These are phyloP conservation scores for Notechis scutatus DNA, from an alignment of 2,113 vertebrate species.

Conservation along the genomic window DNA sequence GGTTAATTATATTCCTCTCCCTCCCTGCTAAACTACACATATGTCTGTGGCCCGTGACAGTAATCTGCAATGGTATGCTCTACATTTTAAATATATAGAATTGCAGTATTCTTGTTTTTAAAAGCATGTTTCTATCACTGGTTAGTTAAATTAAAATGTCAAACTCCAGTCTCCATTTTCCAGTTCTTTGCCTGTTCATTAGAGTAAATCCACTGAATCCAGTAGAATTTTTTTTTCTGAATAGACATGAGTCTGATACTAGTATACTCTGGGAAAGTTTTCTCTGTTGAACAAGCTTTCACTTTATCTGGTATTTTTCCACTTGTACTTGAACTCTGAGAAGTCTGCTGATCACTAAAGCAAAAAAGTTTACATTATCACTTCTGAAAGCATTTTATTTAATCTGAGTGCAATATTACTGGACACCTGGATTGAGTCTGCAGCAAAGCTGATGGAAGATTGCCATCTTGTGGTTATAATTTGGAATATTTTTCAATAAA, in stretches of 20 bases:
- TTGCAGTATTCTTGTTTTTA: constrained; percentile 41
- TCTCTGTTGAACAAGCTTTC: constrained; percentile 24
- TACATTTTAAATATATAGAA: constrained; percentile 29
- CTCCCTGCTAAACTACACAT: not conserved
- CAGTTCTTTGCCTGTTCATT: not conserved
- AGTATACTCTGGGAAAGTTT: not conserved
- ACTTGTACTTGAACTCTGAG: constrained; percentile 43
- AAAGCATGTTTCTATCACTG: constrained; percentile 38
- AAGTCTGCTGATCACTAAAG: constrained; percentile 58
- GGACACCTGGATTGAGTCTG: not conserved
- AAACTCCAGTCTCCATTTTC: not conserved
- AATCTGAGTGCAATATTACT: constrained; percentile 36
- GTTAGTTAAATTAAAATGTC: not conserved
- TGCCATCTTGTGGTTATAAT: constrained; percentile 49
- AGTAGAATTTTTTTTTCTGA: not conserved
- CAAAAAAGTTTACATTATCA: constrained; percentile 56
- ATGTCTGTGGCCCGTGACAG: not conserved
- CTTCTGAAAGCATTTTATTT: constrained; percentile 61
- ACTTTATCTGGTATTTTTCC: constrained; percentile 58
- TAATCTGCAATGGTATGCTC: constrained; percentile 21
- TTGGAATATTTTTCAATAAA: not conserved
- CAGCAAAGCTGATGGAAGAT: constrained; percentile 42
- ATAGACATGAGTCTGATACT: no score
- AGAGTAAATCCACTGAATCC: not conserved
- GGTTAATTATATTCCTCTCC: not conserved